phyloP scores from a whole-genome alignment of 2,113 vertebrate genomes.

The Rhagologus leucostigma region DNA sequence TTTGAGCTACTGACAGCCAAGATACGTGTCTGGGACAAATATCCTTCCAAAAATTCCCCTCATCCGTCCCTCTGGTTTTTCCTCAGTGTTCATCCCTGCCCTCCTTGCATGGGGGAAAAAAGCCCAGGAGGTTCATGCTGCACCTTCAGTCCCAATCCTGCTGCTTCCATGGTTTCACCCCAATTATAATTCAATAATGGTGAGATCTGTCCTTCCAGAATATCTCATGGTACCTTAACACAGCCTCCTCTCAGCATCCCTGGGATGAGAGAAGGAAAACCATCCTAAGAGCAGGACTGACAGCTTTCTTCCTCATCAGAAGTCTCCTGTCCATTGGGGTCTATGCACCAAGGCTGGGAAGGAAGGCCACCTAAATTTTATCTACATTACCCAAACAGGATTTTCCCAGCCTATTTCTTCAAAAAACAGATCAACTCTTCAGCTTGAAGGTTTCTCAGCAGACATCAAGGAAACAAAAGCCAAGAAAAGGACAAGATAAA shows the following conservation, averaged over 20 bases:
- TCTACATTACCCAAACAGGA: neutral
- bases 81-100: neutral
- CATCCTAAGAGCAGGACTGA: neutral
- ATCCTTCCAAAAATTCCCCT: neutral
- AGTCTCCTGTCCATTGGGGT: accelerated
- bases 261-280: neutral
- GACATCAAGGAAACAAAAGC: neutral
- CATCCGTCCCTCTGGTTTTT: neutral
- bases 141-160: neutral
- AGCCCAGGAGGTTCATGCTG: neutral
- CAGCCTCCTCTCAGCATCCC: neutral
- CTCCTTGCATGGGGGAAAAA: neutral
- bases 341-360: neutral
- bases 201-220: neutral
- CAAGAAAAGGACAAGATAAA: neutral
- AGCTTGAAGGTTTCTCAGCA: neutral
- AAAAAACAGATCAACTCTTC: neutral
- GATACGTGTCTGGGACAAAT: neutral
- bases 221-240: neutral
- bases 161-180: neutral
- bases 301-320: neutral
- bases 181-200: neutral
- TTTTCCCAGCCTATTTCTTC: neutral
- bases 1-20: neutral
- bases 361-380: neutral